Percentiles rank a stretch among this genome's conserved stretches.
Evolutionary conservation across 2,113 vertebrate genomes (phyloP).

Genomic region (Phoxinus phoxinus): DNA sequence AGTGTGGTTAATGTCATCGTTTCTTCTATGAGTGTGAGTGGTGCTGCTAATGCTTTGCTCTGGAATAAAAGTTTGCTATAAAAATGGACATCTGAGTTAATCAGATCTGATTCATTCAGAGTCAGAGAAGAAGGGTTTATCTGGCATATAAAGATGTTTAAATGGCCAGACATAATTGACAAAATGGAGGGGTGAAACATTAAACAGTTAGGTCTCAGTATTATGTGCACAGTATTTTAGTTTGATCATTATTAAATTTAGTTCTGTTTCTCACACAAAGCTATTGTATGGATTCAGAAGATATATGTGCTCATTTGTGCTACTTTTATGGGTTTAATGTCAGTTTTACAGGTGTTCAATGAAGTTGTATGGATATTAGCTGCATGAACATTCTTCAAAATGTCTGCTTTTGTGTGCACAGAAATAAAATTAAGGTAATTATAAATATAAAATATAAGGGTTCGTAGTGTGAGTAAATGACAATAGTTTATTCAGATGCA

Average conservation of each 20-base stretch:
- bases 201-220: not conserved
- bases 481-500: too few species aligned
- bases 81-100: conserved; percentile 5
- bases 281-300: too few species aligned
- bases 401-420: not conserved
- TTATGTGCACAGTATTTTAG: not conserved
- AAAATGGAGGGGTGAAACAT: not conserved
- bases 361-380: not conserved
- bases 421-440: not conserved
- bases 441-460: not conserved
- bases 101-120: not conserved
- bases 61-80: not conserved
- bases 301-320: too few species aligned
- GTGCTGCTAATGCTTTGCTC: not conserved
- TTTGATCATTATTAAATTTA: not conserved
- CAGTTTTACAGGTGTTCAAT: not conserved
- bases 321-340: too few species aligned
- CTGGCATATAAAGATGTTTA: not conserved
- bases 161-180: not conserved
- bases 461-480: not conserved
- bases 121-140: not conserved
- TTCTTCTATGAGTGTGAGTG: conserved; percentile 2
- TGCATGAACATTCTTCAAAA: not conserved
- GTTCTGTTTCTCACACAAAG: not conserved
- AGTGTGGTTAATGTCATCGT: conserved; percentile 60